Conservation (phyloP, 2,113 vertebrate genomes). For the Cyanocitta stelleri region DNA sequence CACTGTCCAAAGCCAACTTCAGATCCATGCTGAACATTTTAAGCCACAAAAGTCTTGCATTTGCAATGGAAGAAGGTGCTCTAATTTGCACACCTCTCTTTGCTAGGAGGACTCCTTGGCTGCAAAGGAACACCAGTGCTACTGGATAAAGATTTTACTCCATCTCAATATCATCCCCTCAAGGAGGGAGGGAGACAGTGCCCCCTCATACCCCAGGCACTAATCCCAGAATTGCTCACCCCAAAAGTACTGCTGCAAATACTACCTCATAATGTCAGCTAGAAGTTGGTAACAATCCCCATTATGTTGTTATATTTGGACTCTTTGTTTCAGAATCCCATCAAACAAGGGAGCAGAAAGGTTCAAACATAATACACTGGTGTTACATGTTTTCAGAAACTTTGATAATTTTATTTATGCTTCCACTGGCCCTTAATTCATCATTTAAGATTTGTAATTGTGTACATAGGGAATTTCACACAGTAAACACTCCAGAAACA, state of each 20-base stretch:
- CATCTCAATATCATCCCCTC: background rate
- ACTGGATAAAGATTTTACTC: background rate
- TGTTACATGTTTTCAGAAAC: background rate
- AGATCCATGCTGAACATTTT: background rate
- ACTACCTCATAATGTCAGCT: background rate
- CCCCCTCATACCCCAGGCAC: background rate
- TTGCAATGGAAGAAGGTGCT: background rate
- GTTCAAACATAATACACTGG: background rate
- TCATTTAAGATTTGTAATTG: background rate
- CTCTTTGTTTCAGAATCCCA: background rate
- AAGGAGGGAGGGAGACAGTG: background rate
- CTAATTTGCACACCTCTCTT: background rate
- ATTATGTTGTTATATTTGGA: background rate
- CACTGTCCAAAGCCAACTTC: background rate
- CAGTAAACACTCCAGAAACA: background rate
- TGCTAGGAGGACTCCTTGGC: background rate
- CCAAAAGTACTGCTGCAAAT: background rate
- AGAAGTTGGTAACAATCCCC: rapidly evolving
- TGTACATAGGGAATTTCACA: background rate
- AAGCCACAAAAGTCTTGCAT: background rate
- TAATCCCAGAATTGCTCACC: background rate
- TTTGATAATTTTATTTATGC: background rate
- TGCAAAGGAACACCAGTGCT: background rate
- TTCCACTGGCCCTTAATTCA: background rate
- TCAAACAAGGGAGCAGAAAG: background rate